These are phyloP conservation scores for Caretta caretta DNA, from an alignment of 2,113 vertebrate genomes.

Conservation along the genomic window DNA sequence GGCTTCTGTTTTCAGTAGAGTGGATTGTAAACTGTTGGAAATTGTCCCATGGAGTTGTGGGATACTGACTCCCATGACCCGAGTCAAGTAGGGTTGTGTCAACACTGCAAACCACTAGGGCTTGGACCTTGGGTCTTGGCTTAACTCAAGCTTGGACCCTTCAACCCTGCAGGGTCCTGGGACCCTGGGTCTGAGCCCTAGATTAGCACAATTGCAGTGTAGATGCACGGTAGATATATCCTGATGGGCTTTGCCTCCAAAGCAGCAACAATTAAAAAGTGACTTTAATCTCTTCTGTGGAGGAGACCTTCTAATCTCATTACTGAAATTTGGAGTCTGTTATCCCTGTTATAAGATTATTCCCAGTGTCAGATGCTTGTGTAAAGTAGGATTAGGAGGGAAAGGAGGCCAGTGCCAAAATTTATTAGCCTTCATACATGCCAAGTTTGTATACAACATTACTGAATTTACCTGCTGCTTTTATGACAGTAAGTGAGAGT, in stretches of 20 bases:
- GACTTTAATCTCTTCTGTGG: slow-evolving; percentile 26
- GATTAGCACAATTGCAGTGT: neutral
- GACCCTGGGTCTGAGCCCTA: neutral
- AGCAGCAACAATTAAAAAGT: slow-evolving; percentile 28
- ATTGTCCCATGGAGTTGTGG: neutral
- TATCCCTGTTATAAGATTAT: slow-evolving; percentile 43
- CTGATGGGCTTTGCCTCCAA: slow-evolving; percentile 1
- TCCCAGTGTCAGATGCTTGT: slow-evolving; percentile 37
- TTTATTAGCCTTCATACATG: slow-evolving; percentile 44
- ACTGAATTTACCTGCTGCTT: slow-evolving; percentile 46
- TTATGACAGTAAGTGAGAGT: neutral
- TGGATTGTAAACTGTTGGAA: neutral
- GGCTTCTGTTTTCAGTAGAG: neutral
- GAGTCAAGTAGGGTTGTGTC: neutral
- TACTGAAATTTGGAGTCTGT: neutral
- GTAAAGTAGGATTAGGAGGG: slow-evolving; percentile 17
- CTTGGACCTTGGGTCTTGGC: neutral
- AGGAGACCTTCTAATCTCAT: slow-evolving; percentile 27
- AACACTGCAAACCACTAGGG: neutral
- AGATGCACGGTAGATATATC: neutral
- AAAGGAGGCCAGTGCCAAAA: slow-evolving; percentile 19
- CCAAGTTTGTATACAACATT: slow-evolving; percentile 52
- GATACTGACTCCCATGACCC: neutral
- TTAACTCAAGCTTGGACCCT: neutral
- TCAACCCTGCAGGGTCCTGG: neutral